phyloP scores from a whole-genome alignment of 2,113 vertebrate species.

The Rhabdomys dilectus region DNA sequence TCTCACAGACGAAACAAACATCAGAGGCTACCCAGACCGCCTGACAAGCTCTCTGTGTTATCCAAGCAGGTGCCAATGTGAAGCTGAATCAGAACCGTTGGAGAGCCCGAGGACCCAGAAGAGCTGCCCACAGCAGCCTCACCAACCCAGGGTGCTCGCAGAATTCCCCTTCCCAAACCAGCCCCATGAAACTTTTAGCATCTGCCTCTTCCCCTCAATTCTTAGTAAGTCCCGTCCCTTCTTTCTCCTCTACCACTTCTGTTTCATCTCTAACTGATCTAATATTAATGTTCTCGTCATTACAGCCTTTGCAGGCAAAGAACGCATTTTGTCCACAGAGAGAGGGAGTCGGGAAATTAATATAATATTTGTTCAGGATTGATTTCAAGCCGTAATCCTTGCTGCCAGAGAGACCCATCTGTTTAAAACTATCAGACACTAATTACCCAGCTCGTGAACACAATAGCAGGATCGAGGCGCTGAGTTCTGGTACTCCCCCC shows the following conservation, averaged over 20 bases:
- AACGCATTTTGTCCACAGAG: slow-evolving; percentile 84
- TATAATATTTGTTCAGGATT: slow-evolving; percentile 86
- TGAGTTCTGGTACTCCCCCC: slow-evolving; percentile 70
- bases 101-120: not conserved
- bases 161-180: slow-evolving; percentile 48
- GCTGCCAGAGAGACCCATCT: slow-evolving; percentile 85
- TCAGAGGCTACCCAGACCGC: slow-evolving; percentile 25
- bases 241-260: slow-evolving; percentile 70
- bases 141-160: not conserved
- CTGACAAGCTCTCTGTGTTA: not conserved
- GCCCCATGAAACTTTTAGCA: slow-evolving; percentile 63
- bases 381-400: slow-evolving; percentile 85
- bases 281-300: slow-evolving; percentile 87
- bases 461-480: slow-evolving; percentile 79
- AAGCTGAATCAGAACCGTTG: not conserved
- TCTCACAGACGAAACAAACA: slow-evolving; percentile 56
- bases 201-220: slow-evolving; percentile 29
- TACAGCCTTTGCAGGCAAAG: slow-evolving; percentile 78
- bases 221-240: slow-evolving; percentile 70
- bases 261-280: slow-evolving; percentile 87
- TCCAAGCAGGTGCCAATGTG: slow-evolving; percentile 42
- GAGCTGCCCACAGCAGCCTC: too few relatives aligned
- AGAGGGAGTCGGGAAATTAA: slow-evolving; percentile 87
- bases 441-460: slow-evolving; percentile 84
- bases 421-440: slow-evolving; percentile 86